Conservation (phyloP, 2,888 invertebrate genomes). For the Torymus texanus region DNA sequence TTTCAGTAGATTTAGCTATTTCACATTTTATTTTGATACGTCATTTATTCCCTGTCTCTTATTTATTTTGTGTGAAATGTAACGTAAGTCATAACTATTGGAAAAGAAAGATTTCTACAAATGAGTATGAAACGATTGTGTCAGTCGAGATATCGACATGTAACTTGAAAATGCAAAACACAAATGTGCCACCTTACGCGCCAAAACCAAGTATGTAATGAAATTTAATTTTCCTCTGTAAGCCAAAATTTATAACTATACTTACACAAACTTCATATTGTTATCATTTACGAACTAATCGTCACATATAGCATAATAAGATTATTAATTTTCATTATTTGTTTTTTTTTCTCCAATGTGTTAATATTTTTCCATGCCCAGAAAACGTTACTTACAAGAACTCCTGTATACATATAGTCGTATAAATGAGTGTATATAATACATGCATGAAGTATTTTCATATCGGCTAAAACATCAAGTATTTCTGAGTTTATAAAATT, state of each 20-base stretch:
- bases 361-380: not conserved
- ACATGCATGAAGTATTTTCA: not conserved
- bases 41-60: too few relatives aligned
- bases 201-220: not conserved
- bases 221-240: too few relatives aligned
- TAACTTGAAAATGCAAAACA: not conserved
- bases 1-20: too few relatives aligned
- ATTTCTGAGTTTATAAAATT: too few relatives aligned
- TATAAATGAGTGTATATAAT: not conserved
- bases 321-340: not conserved
- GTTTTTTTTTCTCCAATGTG: not conserved
- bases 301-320: not conserved
- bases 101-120: too few relatives aligned
- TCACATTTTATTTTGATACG: too few relatives aligned
- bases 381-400: not conserved
- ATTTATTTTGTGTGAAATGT: too few relatives aligned
- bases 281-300: not conserved
- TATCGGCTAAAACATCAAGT: too few relatives aligned
- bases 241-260: too few relatives aligned
- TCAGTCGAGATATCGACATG: too few relatives aligned
- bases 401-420: not conserved
- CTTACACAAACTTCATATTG: not conserved
- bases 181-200: constrained; percentile 4
- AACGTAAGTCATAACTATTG: too few relatives aligned
- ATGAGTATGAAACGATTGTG: too few relatives aligned